Percentiles rank a stretch among this genome's conserved stretches.
Conservation (phyloP, 2,797 vertebrate genomes). For the Anguilla anguilla region DNA sequence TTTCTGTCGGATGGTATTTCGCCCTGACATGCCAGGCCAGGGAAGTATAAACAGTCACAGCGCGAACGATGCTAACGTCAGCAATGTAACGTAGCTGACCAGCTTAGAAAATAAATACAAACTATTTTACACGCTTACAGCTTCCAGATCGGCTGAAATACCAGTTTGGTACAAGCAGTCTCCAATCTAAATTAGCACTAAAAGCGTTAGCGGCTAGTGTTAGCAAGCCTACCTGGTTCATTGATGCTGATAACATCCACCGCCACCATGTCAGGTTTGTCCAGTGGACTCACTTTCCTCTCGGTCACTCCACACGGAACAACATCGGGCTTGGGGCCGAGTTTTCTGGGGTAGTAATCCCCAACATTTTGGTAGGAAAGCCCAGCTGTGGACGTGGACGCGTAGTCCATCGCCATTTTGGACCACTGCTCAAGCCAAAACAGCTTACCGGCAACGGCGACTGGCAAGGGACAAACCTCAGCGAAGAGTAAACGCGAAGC, state of each 20-base stretch:
- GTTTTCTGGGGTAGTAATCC: conserved; percentile 74
- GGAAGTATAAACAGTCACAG: background rate
- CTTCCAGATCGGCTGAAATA: background rate
- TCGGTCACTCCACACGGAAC: conserved; percentile 78
- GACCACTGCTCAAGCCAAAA: conserved; percentile 1
- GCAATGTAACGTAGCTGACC: background rate
- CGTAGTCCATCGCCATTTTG: conserved; percentile 71
- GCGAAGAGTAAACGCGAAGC: conserved; percentile 18
- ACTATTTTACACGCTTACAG: background rate
- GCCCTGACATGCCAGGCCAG: background rate
- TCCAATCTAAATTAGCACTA: background rate
- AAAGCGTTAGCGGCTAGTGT: background rate
- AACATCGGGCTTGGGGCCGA: conserved; percentile 78
- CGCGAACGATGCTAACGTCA: background rate
- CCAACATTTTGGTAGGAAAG: conserved; percentile 62
- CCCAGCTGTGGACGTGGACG: conserved; percentile 71
- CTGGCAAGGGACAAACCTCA: background rate
- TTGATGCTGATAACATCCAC: conserved; percentile 72
- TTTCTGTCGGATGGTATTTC: background rate
- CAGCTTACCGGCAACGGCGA: background rate
- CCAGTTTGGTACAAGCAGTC: background rate
- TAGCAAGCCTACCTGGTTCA: conserved; percentile 63
- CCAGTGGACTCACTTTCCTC: conserved; percentile 69
- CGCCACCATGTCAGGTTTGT: conserved; percentile 78
- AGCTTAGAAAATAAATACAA: background rate